phyloP scores from a whole-genome alignment of 2,797 vertebrate species.

The Syndactyla subalaris region DNA sequence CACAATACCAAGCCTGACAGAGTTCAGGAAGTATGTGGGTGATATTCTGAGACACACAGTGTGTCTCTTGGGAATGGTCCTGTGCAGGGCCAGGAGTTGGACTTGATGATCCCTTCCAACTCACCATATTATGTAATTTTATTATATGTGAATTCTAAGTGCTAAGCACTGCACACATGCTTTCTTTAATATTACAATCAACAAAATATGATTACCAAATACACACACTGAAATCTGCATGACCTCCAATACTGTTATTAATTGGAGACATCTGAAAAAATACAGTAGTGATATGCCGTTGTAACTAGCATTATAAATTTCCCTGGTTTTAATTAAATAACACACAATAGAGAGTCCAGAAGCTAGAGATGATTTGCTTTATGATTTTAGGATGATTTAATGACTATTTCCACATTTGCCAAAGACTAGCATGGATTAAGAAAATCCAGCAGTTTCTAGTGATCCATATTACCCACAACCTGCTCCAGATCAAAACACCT shows the following conservation, averaged over 20 bases:
- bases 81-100: neutral
- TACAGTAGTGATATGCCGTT: neutral
- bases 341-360: neutral
- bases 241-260: neutral
- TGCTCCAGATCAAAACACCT: neutral
- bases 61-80: neutral
- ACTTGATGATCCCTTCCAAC: neutral
- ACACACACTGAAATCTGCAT: neutral
- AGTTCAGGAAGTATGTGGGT: neutral
- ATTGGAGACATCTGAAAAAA: slow-evolving; percentile 35
- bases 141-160: neutral
- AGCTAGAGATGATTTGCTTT: neutral
- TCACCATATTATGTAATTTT: neutral
- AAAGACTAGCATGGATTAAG: neutral
- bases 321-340: slow-evolving; percentile 22
- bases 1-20: neutral
- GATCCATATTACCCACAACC: neutral
- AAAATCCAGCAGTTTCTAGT: neutral
- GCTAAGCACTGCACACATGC: neutral
- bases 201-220: neutral
- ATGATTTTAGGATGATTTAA: neutral
- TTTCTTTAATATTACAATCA: neutral
- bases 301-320: neutral
- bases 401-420: neutral
- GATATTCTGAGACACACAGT: neutral